Conservation (phyloP, 2,113 vertebrate species). For the Peromyscus polionotus region DNA sequence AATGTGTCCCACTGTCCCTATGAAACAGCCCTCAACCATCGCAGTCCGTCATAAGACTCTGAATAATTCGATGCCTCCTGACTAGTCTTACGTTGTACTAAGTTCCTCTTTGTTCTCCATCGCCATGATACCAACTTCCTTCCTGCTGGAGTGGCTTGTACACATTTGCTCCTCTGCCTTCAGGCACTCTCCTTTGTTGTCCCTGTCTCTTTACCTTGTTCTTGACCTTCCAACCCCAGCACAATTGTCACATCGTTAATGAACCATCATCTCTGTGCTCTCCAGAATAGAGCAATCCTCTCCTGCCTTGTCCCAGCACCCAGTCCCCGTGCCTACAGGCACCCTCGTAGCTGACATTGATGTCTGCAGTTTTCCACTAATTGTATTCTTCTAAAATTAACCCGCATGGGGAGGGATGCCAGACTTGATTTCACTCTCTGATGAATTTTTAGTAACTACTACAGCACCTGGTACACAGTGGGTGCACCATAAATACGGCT, state of each 20-base stretch:
- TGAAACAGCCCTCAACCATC: rapidly evolving
- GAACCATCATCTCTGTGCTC: background rate
- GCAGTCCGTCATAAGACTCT: background rate
- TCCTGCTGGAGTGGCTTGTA: too few species aligned
- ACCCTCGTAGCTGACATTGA: background rate
- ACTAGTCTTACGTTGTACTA: background rate
- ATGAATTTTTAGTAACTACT: background rate
- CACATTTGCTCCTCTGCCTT: background rate
- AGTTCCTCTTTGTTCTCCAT: background rate
- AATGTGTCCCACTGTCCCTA: background rate
- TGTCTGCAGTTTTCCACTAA: background rate
- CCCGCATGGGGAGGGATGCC: background rate
- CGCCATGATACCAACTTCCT: background rate
- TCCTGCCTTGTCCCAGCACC: background rate
- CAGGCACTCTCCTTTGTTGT: background rate
- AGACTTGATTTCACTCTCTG: background rate
- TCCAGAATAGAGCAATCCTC: background rate
- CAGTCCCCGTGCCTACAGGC: background rate
- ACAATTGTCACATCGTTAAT: background rate
- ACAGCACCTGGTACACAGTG: background rate
- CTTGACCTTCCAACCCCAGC: background rate
- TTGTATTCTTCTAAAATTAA: background rate
- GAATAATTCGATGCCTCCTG: background rate
- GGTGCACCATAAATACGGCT: background rate
- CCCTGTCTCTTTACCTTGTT: background rate